Conservation (phyloP, 2,888 invertebrate species). For the Agonum fuliginosum region DNA sequence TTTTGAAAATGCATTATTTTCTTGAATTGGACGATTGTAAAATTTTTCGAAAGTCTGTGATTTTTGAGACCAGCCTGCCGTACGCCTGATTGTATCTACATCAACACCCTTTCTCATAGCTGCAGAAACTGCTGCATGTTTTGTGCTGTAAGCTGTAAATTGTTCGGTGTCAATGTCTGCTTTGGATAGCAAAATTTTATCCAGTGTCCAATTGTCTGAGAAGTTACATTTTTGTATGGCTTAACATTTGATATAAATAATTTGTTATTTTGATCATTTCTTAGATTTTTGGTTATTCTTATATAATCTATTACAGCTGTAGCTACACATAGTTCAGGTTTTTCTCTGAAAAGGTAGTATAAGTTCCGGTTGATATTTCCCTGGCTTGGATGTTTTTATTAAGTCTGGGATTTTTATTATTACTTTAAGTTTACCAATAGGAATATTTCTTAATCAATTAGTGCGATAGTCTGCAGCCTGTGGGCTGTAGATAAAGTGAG, state of each 20-base stretch:
- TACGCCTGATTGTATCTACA: not conserved
- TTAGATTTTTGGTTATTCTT: not conserved
- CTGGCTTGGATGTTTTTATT: constrained; percentile 38
- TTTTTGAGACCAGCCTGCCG: not conserved
- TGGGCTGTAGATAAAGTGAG: too few relatives aligned
- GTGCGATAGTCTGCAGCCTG: too few relatives aligned
- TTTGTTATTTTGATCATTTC: too few relatives aligned
- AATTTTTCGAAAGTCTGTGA: constrained; percentile 4
- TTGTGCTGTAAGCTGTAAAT: too few relatives aligned
- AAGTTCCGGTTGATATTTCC: constrained; percentile 31
- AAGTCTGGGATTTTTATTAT: constrained; percentile 18
- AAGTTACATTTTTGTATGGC: too few relatives aligned
- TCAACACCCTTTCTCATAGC: not conserved
- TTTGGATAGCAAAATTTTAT: too few relatives aligned
- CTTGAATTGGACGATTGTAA: not conserved
- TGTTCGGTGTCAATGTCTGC: too few relatives aligned
- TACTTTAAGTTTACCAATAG: not conserved
- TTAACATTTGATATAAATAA: too few relatives aligned
- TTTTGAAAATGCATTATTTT: not conserved
- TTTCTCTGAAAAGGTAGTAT: not conserved
- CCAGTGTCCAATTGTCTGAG: too few relatives aligned
- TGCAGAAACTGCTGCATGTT: not conserved
- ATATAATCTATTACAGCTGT: not conserved
- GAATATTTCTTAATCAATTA: not conserved
- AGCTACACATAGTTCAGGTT: not conserved